A percentile compares a stretch with the other conserved stretches of the same genome.
Evolutionary conservation across 2,113 vertebrate species (phyloP).

Genomic region (Guaruba guarouba): DNA sequence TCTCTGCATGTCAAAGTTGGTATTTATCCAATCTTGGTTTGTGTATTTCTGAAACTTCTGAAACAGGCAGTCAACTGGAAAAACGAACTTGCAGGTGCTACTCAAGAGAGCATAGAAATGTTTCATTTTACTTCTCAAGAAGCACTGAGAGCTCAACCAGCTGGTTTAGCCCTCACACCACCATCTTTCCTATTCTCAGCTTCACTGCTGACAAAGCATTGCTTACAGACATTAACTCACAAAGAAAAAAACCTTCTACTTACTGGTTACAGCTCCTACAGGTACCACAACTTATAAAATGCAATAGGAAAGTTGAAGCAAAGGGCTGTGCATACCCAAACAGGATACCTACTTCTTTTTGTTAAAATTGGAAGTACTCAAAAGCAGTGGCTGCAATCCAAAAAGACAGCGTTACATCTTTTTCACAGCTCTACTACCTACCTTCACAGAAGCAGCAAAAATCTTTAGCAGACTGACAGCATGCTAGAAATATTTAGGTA

Average conservation of each 20-base stretch:
- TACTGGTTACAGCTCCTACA: not conserved
- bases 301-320: not conserved
- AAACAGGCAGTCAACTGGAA: not conserved
- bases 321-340: not conserved
- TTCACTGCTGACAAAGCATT: not conserved
- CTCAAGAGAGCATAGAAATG: not conserved
- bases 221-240: not conserved
- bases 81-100: not conserved
- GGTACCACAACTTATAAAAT: not conserved
- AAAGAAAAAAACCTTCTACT: not conserved
- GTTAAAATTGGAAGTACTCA: not conserved
- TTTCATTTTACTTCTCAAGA: not conserved
- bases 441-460: not conserved
- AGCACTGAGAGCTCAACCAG: not conserved
- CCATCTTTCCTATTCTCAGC: not conserved
- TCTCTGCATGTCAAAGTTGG: not conserved
- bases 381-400: not conserved
- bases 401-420: not conserved
- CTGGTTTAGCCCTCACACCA: not conserved
- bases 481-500: not conserved
- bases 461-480: not conserved
- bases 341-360: not conserved
- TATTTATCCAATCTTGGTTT: not conserved
- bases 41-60: not conserved
- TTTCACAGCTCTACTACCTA: not conserved